These are phyloP conservation scores for Scrobipalpa costella DNA, from an alignment of 2,888 invertebrate genomes.

Conservation along the genomic window DNA sequence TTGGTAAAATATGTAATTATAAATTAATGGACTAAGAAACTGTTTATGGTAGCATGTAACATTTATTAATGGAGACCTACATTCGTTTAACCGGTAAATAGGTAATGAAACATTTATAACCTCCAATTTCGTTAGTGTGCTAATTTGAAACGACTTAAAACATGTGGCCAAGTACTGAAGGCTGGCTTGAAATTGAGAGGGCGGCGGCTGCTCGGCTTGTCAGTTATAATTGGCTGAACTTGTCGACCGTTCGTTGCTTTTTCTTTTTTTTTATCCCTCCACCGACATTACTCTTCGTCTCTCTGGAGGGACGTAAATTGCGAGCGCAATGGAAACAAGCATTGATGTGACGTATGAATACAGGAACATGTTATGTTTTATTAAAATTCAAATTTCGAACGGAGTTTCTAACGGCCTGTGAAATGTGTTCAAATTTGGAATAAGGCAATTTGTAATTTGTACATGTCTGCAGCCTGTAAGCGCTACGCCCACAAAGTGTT, in stretches of 20 bases:
- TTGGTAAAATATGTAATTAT: neutral
- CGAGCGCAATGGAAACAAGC: slow-evolving; percentile 71
- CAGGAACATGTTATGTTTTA: slow-evolving; percentile 67
- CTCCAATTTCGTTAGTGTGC: slow-evolving; percentile 23
- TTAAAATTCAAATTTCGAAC: slow-evolving; percentile 70
- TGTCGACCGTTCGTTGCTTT: slow-evolving; percentile 72
- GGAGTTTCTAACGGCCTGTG: slow-evolving; percentile 51
- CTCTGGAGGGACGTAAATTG: slow-evolving; percentile 78
- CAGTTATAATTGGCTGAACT: slow-evolving; percentile 81
- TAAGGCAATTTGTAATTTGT: slow-evolving; percentile 27
- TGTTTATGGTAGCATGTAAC: neutral
- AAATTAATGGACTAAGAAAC: neutral
- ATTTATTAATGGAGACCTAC: slow-evolving; percentile 10
- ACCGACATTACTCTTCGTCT: slow-evolving; percentile 79
- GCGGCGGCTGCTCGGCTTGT: slow-evolving; percentile 72
- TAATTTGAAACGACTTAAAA: slow-evolving; percentile 27
- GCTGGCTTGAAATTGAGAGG: slow-evolving; percentile 66
- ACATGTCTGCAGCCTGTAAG: slow-evolving; percentile 4
- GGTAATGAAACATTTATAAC: slow-evolving; percentile 24
- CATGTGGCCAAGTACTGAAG: slow-evolving; percentile 44
- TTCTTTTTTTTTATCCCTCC: slow-evolving; percentile 67
- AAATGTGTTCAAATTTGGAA: slow-evolving; percentile 39
- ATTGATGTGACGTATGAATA: slow-evolving; percentile 76
- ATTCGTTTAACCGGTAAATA: slow-evolving; percentile 21
- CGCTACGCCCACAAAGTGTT: slow-evolving; percentile 13